These are phyloP conservation scores for Cololabis saira DNA, from an alignment of 2,113 vertebrate genomes.

Conservation along the genomic window DNA sequence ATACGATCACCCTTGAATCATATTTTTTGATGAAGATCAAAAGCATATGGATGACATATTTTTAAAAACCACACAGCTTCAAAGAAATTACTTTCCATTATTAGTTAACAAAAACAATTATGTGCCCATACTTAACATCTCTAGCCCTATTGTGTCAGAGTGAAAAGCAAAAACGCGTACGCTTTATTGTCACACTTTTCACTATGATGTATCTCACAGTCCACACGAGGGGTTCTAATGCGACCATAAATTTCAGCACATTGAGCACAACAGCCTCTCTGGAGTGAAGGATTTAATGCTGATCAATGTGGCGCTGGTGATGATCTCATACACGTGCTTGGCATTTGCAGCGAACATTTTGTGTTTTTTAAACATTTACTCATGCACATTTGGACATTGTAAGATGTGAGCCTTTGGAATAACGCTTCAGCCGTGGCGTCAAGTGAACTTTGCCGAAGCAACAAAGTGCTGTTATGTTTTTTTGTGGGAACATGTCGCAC, in stretches of 20 bases:
- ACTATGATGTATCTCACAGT: slow-evolving; percentile 65
- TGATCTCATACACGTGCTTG: slow-evolving; percentile 66
- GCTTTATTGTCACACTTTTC: slow-evolving; percentile 67
- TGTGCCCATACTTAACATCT: slow-evolving; percentile 30
- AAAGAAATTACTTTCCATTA: slow-evolving; percentile 28
- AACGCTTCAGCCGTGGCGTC: background rate
- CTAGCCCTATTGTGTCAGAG: slow-evolving; percentile 7
- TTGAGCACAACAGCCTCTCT: slow-evolving; percentile 33
- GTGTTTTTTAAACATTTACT: slow-evolving; percentile 33
- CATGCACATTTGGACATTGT: slow-evolving; percentile 25
- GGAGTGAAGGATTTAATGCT: slow-evolving; percentile 73
- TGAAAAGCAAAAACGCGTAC: slow-evolving; percentile 48
- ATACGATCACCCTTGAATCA: background rate
- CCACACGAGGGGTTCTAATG: slow-evolving; percentile 66
- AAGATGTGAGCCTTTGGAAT: slow-evolving; percentile 10
- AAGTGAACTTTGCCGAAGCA: background rate
- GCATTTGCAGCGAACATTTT: slow-evolving; percentile 35
- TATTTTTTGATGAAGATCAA: background rate
- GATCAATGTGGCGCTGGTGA: slow-evolving; percentile 70
- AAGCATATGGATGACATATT: background rate
- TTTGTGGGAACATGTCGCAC: background rate
- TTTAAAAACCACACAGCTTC: background rate
- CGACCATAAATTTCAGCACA: slow-evolving; percentile 70
- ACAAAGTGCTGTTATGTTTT: background rate
- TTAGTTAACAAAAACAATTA: slow-evolving; percentile 66